phyloP scores from a whole-genome alignment of 2,888 invertebrate genomes.

The Chironomus riparius region DNA sequence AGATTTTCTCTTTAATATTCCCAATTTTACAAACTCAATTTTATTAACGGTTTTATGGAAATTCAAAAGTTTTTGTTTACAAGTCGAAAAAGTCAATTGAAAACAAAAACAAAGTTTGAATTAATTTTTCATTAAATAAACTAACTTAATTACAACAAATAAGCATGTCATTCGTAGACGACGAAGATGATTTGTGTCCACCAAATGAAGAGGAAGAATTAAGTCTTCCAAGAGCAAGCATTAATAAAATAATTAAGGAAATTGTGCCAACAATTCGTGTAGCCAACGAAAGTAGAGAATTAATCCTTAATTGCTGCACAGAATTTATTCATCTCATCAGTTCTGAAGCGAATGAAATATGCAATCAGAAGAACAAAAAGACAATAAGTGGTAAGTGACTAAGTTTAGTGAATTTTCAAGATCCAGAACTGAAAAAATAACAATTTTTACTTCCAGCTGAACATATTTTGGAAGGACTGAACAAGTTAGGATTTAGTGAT shows the following conservation, averaged over 20 bases:
- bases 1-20: too few relatives aligned
- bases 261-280: constrained; percentile 80
- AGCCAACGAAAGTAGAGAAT: constrained; percentile 90
- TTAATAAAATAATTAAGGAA: constrained; percentile 99
- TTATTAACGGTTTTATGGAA: too few relatives aligned
- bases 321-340: constrained; percentile 92
- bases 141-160: too few relatives aligned
- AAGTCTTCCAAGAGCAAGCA: constrained; percentile 92
- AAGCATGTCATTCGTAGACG: background rate
- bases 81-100: too few relatives aligned
- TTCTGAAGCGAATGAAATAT: constrained; percentile 92
- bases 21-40: too few relatives aligned
- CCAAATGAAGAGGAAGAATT: constrained; percentile 78
- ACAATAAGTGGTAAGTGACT: constrained; percentile 52
- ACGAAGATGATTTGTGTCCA: constrained; percentile 35
- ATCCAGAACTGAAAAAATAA: background rate
- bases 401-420: background rate
- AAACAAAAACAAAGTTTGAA: too few relatives aligned
- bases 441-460: constrained; percentile 57
- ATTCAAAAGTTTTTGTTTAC: too few relatives aligned
- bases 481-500: constrained; percentile 75
- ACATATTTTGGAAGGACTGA: constrained; percentile 70
- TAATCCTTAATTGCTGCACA: constrained; percentile 91
- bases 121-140: too few relatives aligned
- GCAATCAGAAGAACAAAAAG: constrained; percentile 89